A percentile compares a stretch with the other conserved stretches of the same genome.
Evolutionary conservation across 2,888 invertebrate genomes (phyloP).

Genomic region (Brachypterus glaber): DNA sequence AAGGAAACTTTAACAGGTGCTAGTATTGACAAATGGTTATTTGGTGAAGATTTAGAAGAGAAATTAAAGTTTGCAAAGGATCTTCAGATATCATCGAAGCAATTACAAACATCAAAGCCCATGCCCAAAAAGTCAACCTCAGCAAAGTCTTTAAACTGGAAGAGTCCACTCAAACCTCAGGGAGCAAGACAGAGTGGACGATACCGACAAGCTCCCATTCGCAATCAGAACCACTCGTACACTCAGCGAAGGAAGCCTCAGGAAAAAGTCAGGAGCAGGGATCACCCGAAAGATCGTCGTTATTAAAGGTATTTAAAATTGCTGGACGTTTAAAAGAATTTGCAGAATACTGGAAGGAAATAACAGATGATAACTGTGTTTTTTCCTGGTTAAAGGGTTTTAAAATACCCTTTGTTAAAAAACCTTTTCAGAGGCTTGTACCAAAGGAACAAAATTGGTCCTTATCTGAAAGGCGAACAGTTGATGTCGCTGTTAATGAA

Average conservation of each 20-base stretch:
- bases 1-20: conserved; percentile 10
- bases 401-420: conserved; percentile 9
- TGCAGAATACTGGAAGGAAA: conserved; percentile 3
- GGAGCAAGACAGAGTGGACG: conserved; percentile 10
- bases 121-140: conserved; percentile 1
- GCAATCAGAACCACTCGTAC: conserved; percentile 3
- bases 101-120: conserved; percentile 1
- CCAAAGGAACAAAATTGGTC: conserved; percentile 6
- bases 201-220: conserved; percentile 8
- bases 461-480: conserved; percentile 3
- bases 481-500: neutral
- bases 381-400: conserved; percentile 14
- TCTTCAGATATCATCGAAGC: conserved; percentile 3
- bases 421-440: conserved; percentile 5
- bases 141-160: conserved; percentile 11
- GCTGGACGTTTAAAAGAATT: conserved; percentile 11
- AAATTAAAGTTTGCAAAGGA: conserved; percentile 9
- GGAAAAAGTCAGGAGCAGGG: too few relatives aligned
- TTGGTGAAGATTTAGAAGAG: conserved; percentile 12
- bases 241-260: too few relatives aligned
- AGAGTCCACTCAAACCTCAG: conserved; percentile 8
- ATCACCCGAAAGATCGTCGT: conserved; percentile 3
- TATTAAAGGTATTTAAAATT: conserved; percentile 9
- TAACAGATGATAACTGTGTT: conserved; percentile 10
- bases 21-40: conserved; percentile 11